Percentiles rank a stretch among this genome's conserved stretches.
These are phyloP conservation scores for Drosophila histrio DNA, from an alignment of 2,888 invertebrate genomes.

Conservation along the genomic window DNA sequence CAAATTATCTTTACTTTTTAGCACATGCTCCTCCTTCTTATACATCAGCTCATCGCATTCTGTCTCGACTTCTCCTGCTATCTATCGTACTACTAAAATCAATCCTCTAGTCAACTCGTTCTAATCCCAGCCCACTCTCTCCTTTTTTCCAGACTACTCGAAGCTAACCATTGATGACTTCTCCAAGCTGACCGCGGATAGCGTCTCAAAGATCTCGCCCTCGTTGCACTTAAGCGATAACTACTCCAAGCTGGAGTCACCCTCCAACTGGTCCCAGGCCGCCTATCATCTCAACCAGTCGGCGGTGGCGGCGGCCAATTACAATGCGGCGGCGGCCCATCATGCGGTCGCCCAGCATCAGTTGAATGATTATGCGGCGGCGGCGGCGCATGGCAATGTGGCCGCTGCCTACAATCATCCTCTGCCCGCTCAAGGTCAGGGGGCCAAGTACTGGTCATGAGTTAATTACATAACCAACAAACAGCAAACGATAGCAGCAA, in stretches of 20 bases:
- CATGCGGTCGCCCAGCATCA: conserved; percentile 77
- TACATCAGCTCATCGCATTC: no score
- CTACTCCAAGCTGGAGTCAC: conserved; percentile 82
- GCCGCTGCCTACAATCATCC: conserved; percentile 82
- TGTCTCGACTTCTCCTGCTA: no score
- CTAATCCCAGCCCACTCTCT: neutral
- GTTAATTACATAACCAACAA: conserved; percentile 8
- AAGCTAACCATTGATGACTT: conserved; percentile 85
- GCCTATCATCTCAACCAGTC: conserved; percentile 83
- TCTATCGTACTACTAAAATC: neutral
- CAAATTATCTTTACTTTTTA: no score
- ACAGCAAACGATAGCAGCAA: neutral
- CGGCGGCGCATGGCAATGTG: conserved; percentile 80
- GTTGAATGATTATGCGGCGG: conserved; percentile 81
- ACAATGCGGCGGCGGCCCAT: conserved; percentile 81
- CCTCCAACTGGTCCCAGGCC: conserved; percentile 83
- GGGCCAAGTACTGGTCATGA: conserved; percentile 83
- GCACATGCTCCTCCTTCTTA: no score
- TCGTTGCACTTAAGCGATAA: conserved; percentile 82
- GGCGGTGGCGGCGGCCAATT: conserved; percentile 82
- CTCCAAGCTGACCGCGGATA: conserved; percentile 84
- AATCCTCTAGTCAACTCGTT: neutral
- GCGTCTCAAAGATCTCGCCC: conserved; percentile 84
- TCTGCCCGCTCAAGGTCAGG: conserved; percentile 76
- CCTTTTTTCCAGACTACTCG: conserved; percentile 84